These are phyloP conservation scores for Chelonoidis abingdonii DNA, from an alignment of 2,113 vertebrate genomes.

Conservation along the genomic window DNA sequence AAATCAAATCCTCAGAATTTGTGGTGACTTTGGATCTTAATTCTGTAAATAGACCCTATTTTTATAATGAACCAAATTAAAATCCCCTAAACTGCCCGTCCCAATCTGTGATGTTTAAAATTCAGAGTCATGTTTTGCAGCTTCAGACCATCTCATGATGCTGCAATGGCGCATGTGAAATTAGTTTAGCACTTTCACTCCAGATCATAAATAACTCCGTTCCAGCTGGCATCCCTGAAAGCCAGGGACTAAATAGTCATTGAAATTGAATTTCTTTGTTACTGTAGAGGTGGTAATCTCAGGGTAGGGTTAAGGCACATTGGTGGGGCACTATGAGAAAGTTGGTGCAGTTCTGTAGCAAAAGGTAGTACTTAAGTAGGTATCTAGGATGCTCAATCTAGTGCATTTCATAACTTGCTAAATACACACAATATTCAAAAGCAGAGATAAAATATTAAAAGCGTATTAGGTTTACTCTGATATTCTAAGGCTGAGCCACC, in stretches of 20 bases:
- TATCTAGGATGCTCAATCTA: not conserved
- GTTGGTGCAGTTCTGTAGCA: not conserved
- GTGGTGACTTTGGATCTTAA: not conserved
- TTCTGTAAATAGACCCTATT: not conserved
- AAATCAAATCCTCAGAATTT: not conserved
- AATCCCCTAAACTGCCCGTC: not conserved
- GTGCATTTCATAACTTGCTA: not conserved
- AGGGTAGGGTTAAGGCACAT: not conserved
- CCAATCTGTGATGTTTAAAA: not conserved
- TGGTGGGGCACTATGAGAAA: not conserved
- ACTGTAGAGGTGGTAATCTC: not conserved
- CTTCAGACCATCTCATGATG: not conserved
- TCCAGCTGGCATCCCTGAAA: not conserved
- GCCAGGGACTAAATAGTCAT: not conserved
- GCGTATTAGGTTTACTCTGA: not conserved
- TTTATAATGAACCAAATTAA: not conserved
- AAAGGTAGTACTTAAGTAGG: not conserved
- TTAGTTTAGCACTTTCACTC: not conserved
- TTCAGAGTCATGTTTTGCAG: not conserved
- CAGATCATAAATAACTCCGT: too few species aligned
- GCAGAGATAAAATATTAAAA: not conserved
- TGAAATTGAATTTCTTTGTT: not conserved
- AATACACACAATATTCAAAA: not conserved
- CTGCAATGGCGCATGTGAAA: not conserved
- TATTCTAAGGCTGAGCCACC: not conserved